Conservation (phyloP, 2,113 vertebrate species). For the Tetrao urogallus region DNA sequence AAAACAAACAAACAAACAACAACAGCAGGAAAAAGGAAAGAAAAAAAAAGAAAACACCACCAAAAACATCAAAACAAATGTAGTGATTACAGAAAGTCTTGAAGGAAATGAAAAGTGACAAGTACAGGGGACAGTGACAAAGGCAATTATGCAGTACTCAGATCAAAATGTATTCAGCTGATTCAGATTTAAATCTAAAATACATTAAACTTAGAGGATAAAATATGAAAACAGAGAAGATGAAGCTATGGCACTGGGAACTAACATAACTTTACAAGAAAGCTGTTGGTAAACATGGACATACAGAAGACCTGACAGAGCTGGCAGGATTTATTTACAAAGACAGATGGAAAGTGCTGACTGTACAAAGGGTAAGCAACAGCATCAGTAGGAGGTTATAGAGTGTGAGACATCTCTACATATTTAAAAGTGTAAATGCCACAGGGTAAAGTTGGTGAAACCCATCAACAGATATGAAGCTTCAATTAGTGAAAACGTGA, state of each 20-base stretch:
- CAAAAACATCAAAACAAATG: background rate
- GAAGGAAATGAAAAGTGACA: background rate
- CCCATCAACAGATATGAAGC: background rate
- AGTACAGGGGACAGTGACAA: background rate
- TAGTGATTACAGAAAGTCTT: background rate
- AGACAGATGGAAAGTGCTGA: background rate
- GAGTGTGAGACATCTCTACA: background rate
- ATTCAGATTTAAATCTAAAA: conserved; percentile 1
- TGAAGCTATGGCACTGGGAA: background rate
- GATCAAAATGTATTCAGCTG: background rate
- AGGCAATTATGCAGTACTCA: background rate
- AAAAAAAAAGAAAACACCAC: too few species aligned
- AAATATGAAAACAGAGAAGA: background rate
- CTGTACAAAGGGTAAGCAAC: background rate
- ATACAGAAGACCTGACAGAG: background rate
- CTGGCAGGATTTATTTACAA: background rate
- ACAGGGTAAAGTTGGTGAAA: background rate
- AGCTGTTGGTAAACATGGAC: background rate
- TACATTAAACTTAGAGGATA: background rate
- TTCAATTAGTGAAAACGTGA: background rate
- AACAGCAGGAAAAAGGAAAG: too few species aligned
- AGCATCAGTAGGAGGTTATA: background rate
- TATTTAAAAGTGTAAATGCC: background rate
- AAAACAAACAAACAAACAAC: background rate
- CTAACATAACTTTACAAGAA: background rate